Evolutionary conservation across 2,797 vertebrate species (phyloP).

Genomic region (Synanceia verrucosa): DNA sequence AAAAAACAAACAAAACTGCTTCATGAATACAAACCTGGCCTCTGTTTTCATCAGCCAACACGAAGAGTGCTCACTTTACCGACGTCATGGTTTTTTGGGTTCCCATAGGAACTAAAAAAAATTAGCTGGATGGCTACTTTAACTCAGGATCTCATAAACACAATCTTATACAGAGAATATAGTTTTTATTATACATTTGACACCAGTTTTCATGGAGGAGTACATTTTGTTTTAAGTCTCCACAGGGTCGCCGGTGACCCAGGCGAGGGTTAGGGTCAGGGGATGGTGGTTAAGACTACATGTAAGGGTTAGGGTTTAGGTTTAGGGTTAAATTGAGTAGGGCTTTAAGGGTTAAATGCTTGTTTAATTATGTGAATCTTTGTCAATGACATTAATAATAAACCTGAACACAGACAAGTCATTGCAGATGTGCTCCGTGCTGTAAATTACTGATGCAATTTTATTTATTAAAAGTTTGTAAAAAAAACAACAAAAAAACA

Average conservation of each 20-base stretch:
- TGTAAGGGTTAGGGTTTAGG: too few relatives aligned
- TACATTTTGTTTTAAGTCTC: too few relatives aligned
- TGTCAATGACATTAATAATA: neutral
- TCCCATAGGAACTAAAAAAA: conserved; percentile 22
- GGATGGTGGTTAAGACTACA: too few relatives aligned
- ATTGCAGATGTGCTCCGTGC: neutral
- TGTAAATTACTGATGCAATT: neutral
- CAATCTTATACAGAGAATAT: neutral
- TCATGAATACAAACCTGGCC: neutral
- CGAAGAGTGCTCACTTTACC: conserved; percentile 5
- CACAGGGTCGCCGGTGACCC: too few relatives aligned
- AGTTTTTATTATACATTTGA: too few relatives aligned
- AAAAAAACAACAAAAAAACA: too few relatives aligned
- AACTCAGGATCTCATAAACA: neutral
- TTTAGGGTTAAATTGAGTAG: too few relatives aligned
- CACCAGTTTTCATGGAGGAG: too few relatives aligned
- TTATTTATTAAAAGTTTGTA: neutral
- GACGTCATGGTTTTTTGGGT: conserved; percentile 22
- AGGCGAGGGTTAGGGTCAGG: too few relatives aligned
- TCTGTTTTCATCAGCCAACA: too few relatives aligned
- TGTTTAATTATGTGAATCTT: neutral
- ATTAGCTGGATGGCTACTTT: neutral
- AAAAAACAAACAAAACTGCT: neutral
- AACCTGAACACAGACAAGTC: neutral
- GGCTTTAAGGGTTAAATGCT: too few relatives aligned